Base-by-base conservation (phyloP, 2,797 vertebrate species). In the Amniataba percoides region DNA sequence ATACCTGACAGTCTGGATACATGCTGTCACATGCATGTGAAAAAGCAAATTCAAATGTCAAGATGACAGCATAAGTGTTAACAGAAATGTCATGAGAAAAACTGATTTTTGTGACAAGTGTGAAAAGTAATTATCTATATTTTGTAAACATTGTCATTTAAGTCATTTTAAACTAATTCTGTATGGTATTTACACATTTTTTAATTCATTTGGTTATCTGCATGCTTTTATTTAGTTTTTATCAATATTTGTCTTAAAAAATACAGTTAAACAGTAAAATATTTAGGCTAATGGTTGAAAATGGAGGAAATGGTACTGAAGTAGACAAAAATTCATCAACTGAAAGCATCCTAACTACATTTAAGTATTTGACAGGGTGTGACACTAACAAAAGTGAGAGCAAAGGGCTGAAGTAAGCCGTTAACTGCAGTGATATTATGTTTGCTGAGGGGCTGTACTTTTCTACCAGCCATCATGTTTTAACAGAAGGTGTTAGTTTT, bases 401-500 rank as follows among this genome's bases (percentile, higher is more conserved):
- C 8, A 42, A 62, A 45, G 19, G 23, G 55, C 42, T 31, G 9
- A 43, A 56, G 15, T 57, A 14, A 43, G 52, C 48, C 14, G 63
- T 25, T 71, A 49, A 18, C 31, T 46, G 43, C 31, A 42, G 48
- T 2, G 1, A 21, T 53, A 34, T 34, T 72, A 18, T 31, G 45
- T 69, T 71, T 49, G 34, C 43, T 52, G 15, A 19, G 48, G 55
- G 73, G 42, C 49, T 57, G 25, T 55, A 23, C 52, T 61, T 71
- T 42, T 67, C 52, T 9, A 53, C 27, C 34, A 73, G 48, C n/a
- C 19, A 43, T 56, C 52, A 7, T 21, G n/a, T 70, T 71, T 53
- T 39, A 23, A 71, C 51, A 73, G 56, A 61, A 57, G 49, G 60
- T 64, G 62, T 57, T 66, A 53, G 34, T 52, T 80, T 82, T 34